Conservation (phyloP, 2,888 invertebrate species). For the Aplocera efformata region DNA sequence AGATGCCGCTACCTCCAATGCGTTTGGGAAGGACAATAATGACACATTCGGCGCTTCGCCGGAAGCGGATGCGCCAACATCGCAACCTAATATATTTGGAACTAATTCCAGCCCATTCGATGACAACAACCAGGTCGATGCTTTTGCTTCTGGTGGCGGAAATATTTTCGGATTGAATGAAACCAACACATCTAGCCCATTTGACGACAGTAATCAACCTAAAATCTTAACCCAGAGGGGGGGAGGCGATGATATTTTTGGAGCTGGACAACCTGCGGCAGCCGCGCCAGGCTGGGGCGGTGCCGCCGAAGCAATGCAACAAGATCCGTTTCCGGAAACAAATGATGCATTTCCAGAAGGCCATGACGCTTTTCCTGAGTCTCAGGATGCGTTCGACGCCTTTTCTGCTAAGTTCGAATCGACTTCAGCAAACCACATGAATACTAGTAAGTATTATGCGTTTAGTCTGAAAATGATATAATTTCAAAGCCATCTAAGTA, state of each 20-base stretch:
- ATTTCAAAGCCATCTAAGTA: too few species aligned
- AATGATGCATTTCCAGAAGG: conserved; percentile 75
- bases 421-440: conserved; percentile 68
- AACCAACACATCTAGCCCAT: conserved; percentile 23
- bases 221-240: conserved; percentile 15
- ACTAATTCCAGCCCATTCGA: conserved; percentile 27
- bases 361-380: conserved; percentile 36
- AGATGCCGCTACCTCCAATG: conserved; percentile 36
- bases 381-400: conserved; percentile 86
- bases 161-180: conserved; percentile 29
- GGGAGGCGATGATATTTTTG: conserved; percentile 26
- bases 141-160: conserved; percentile 21
- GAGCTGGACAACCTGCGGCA: conserved; percentile 24
- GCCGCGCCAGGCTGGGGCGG: conserved; percentile 51
- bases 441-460: conserved; percentile 43
- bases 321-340: conserved; percentile 54
- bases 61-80: conserved; percentile 9
- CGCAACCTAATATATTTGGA: conserved; percentile 38
- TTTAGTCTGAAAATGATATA: too few species aligned
- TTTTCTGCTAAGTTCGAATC: conserved; percentile 94
- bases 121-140: conserved; percentile 22
- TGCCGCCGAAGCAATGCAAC: conserved; percentile 47
- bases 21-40: conserved; percentile 30
- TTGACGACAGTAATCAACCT: conserved; percentile 12
- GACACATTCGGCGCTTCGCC: conserved; percentile 25